Evolutionary conservation across 2,113 vertebrate species (phyloP).

Genomic region (Anseranas semipalmata): DNA sequence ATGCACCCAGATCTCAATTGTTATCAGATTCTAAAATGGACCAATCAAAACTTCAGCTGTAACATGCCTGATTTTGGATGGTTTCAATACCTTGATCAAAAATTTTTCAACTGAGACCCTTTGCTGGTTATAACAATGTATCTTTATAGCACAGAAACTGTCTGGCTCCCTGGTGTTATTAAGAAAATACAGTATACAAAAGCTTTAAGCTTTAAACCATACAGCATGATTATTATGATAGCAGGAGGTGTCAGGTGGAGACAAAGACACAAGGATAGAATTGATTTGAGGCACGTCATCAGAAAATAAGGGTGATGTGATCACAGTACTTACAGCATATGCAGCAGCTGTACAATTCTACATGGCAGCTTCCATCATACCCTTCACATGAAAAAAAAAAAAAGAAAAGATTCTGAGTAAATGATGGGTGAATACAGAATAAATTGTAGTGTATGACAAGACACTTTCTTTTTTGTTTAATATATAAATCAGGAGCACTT

Average conservation of each 20-base stretch:
- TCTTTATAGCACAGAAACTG: conserved; percentile 22
- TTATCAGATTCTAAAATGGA: neutral
- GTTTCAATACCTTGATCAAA: neutral
- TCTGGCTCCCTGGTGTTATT: conserved; percentile 36
- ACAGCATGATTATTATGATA: conserved; percentile 71
- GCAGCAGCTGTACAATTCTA: conserved; percentile 62
- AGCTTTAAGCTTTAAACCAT: conserved; percentile 70
- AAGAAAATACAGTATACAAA: conserved; percentile 66
- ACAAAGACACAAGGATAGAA: conserved; percentile 62
- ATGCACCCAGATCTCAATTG: neutral
- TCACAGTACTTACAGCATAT: conserved; percentile 66
- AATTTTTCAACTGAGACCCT: neutral
- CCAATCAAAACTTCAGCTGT: neutral
- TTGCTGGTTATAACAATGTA: conserved; percentile 46
- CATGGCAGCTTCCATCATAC: conserved; percentile 73
- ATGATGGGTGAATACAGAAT: conserved; percentile 76
- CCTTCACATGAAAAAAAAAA: conserved; percentile 36
- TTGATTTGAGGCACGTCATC: conserved; percentile 61
- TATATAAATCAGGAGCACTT: conserved; percentile 77
- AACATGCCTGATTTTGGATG: neutral
- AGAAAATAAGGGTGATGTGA: conserved; percentile 74
- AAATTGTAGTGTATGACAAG: conserved; percentile 77
- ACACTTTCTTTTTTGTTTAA: conserved; percentile 79
- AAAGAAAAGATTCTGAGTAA: conserved; percentile 54
- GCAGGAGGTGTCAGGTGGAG: conserved; percentile 72